phyloP scores from a whole-genome alignment of 2,797 vertebrate genomes.

The Smutsia gigantea region DNA sequence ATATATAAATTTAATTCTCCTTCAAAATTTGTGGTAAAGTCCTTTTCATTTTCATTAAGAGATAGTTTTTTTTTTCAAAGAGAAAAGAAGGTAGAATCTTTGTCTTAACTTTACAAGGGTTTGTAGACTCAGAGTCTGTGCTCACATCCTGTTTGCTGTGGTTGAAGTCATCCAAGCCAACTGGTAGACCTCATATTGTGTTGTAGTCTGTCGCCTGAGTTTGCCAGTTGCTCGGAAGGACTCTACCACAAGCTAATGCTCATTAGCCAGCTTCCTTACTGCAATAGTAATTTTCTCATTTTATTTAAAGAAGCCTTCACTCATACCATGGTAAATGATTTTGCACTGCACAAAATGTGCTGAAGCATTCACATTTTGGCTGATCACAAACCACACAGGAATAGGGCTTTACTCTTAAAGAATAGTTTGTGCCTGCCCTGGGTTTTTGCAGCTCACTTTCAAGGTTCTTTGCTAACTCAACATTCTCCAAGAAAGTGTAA shows the following conservation, averaged over 20 bases:
- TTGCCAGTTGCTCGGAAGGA: slow-evolving; percentile 4
- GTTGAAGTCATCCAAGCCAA: neutral
- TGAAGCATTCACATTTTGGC: slow-evolving; percentile 78
- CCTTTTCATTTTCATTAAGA: neutral
- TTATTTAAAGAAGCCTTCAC: slow-evolving; percentile 63
- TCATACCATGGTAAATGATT: slow-evolving; percentile 70
- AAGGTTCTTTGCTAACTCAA: slow-evolving; percentile 80
- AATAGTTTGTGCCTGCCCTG: slow-evolving; percentile 75
- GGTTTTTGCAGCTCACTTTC: slow-evolving; percentile 82
- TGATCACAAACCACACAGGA: slow-evolving; percentile 76
- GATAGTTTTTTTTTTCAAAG: neutral
- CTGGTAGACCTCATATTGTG: neutral
- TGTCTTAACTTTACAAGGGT: neutral
- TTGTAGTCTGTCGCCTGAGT: neutral
- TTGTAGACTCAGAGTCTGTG: neutral
- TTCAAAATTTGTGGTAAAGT: neutral
- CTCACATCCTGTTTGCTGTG: neutral
- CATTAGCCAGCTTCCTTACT: slow-evolving; percentile 60
- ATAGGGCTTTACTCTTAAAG: slow-evolving; percentile 80
- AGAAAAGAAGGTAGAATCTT: neutral
- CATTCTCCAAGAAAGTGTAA: slow-evolving; percentile 84
- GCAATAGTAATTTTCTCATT: slow-evolving; percentile 69
- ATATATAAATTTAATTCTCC: slow-evolving; percentile 13
- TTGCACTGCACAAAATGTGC: slow-evolving; percentile 73
- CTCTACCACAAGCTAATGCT: neutral